These are phyloP conservation scores for Cylindroiulus punctatus DNA, from an alignment of 2,888 invertebrate species.

Conservation along the genomic window DNA sequence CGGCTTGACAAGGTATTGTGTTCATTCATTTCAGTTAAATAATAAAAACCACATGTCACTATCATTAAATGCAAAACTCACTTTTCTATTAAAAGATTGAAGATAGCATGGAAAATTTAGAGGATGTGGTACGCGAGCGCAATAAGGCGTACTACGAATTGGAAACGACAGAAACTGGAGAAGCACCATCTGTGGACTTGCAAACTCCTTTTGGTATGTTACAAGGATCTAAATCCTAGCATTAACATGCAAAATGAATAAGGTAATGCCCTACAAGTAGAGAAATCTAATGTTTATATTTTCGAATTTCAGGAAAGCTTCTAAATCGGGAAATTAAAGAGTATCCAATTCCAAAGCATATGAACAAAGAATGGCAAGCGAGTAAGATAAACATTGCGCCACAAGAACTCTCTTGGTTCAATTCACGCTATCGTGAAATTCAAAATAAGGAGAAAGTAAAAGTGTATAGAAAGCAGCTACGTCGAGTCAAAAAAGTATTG, in stretches of 20 bases:
- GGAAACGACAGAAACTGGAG: slow-evolving; percentile 88
- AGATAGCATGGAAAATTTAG: slow-evolving; percentile 93
- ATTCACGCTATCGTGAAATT: not conserved
- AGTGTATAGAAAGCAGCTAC: slow-evolving; percentile 50
- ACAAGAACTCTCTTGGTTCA: slow-evolving; percentile 49
- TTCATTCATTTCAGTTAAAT: not conserved
- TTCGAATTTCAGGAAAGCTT: slow-evolving; percentile 68
- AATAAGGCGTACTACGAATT: slow-evolving; percentile 88
- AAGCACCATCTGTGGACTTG: slow-evolving; percentile 71
- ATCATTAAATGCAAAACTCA: not conserved
- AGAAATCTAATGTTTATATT: slow-evolving; percentile 44
- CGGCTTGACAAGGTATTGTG: slow-evolving; percentile 83
- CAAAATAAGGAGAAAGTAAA: slow-evolving; percentile 55
- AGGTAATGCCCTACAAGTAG: slow-evolving; percentile 57
- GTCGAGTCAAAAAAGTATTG: slow-evolving; percentile 67
- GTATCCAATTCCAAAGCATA: slow-evolving; percentile 59
- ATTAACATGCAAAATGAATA: slow-evolving; percentile 59
- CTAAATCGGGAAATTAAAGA: slow-evolving; percentile 67
- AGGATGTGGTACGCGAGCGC: slow-evolving; percentile 88
- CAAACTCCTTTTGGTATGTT: slow-evolving; percentile 56
- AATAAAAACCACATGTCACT: not conserved
- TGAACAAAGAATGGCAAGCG: slow-evolving; percentile 58
- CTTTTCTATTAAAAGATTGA: slow-evolving; percentile 71
- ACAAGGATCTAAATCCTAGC: slow-evolving; percentile 48
- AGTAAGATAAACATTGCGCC: slow-evolving; percentile 48